Evolutionary conservation across 2,113 vertebrate species (phyloP).

Genomic region (Monopterus albus): DNA sequence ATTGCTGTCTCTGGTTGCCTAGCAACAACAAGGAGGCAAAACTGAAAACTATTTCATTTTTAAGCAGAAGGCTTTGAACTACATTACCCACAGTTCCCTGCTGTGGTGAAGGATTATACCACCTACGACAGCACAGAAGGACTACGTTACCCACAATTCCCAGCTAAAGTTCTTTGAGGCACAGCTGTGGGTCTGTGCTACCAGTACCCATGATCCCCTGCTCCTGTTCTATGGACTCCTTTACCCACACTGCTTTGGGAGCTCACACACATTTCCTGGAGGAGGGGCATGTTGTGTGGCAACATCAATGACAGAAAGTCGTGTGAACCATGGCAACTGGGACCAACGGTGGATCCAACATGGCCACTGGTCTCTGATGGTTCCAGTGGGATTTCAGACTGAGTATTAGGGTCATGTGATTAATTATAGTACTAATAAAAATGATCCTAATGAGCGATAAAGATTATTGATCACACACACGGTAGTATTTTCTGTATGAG

Average conservation of each 20-base stretch:
- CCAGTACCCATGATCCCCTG: slow-evolving; percentile 25
- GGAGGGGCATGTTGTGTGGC: no score
- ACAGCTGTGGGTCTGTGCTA: no score
- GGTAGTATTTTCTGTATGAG: slow-evolving; percentile 10
- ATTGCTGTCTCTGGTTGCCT: neutral
- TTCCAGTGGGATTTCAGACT: slow-evolving; percentile 29
- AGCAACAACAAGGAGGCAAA: neutral
- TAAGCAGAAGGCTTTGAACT: neutral
- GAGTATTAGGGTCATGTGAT: slow-evolving; percentile 57
- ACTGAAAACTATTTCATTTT: slow-evolving; percentile 10
- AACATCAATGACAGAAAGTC: no score
- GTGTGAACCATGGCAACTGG: slow-evolving; percentile 6
- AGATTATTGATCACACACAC: slow-evolving; percentile 15
- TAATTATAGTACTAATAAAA: slow-evolving; percentile 25
- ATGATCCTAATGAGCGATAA: slow-evolving; percentile 24
- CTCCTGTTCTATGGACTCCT: slow-evolving; percentile 16
- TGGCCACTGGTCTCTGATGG: slow-evolving; percentile 14
- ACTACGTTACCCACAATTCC: slow-evolving; percentile 32
- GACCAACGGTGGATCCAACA: slow-evolving; percentile 3
- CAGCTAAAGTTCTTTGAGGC: neutral
- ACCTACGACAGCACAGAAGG: slow-evolving; percentile 26
- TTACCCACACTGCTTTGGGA: slow-evolving; percentile 45
- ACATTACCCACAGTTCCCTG: slow-evolving; percentile 43
- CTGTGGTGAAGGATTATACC: neutral
- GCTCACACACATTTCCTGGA: neutral